Conservation (phyloP, 2,113 vertebrate species). For the Melanerpes aurifrons region DNA sequence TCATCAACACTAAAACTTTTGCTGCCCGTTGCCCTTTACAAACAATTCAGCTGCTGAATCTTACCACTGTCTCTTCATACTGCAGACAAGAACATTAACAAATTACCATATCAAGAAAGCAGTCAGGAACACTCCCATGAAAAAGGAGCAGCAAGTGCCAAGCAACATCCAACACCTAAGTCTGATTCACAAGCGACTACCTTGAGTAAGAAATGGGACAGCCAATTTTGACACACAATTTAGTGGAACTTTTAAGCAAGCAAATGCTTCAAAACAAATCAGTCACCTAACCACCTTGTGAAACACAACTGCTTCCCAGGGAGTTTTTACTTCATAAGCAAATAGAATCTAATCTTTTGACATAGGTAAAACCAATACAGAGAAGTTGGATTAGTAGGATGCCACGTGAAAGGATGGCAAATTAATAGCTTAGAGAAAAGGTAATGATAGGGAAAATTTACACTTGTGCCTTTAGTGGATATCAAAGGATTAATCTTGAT, state of each 20-base stretch:
- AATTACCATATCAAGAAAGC: not conserved
- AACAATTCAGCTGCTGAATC: not conserved
- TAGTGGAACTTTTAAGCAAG: not conserved
- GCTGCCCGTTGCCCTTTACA: not conserved
- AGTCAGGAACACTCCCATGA: not conserved
- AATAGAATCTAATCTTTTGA: not conserved
- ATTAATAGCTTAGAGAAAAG: not conserved
- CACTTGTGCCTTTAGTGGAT: not conserved
- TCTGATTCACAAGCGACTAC: not conserved
- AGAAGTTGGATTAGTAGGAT: not conserved
- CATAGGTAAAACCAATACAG: not conserved
- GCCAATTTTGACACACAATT: not conserved
- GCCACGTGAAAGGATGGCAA: not conserved
- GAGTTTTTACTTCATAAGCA: not conserved
- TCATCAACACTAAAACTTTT: not conserved
- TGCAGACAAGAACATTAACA: not conserved
- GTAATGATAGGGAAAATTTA: not conserved
- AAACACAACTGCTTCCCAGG: not conserved
- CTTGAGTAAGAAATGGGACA: not conserved
- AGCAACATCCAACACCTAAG: rapidly evolving
- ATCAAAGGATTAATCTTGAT: not conserved
- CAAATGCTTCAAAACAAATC: not conserved
- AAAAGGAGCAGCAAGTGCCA: not conserved
- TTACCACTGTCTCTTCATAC: not conserved
- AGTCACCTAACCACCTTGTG: not conserved